Conservation (phyloP, 2,888 invertebrate genomes). For the Drosophila eohydei region DNA sequence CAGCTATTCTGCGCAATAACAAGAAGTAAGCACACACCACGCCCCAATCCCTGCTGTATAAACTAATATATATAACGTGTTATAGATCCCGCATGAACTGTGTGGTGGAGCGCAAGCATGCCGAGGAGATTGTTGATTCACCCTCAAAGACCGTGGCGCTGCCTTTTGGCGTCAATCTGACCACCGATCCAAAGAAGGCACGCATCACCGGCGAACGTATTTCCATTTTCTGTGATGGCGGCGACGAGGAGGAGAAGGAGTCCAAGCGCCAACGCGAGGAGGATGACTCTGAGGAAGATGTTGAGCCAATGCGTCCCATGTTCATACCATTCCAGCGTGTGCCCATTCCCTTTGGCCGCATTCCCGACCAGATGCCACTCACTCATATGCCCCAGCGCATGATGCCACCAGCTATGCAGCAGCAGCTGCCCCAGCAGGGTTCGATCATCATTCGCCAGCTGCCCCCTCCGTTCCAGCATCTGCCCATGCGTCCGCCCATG, state of each 20-base stretch:
- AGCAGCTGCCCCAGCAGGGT: slow-evolving; percentile 78
- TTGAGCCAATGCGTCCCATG: slow-evolving; percentile 84
- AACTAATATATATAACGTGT: not conserved
- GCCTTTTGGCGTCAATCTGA: slow-evolving; percentile 89
- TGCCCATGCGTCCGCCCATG: slow-evolving; percentile 84
- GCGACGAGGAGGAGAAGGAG: slow-evolving; percentile 84
- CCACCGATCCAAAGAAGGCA: slow-evolving; percentile 90
- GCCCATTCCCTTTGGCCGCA: slow-evolving; percentile 86
- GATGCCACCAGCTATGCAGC: slow-evolving; percentile 81
- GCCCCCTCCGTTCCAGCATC: slow-evolving; percentile 84
- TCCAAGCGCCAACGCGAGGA: slow-evolving; percentile 76
- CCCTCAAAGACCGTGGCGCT: slow-evolving; percentile 88
- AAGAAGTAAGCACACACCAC: slow-evolving; percentile 86
- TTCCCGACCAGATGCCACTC: slow-evolving; percentile 86
- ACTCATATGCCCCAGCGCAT: slow-evolving; percentile 85
- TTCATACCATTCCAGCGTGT: slow-evolving; percentile 85
- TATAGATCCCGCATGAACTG: slow-evolving; percentile 93
- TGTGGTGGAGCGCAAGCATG: slow-evolving; percentile 93
- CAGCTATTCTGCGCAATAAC: slow-evolving; percentile 89
- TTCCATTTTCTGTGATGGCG: slow-evolving; percentile 94
- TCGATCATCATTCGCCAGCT: slow-evolving; percentile 81
- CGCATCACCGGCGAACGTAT: slow-evolving; percentile 93
- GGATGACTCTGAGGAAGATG: slow-evolving; percentile 82
- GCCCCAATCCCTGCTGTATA: too few relatives aligned
- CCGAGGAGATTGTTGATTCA: slow-evolving; percentile 93